Percentiles rank a stretch among this genome's conserved stretches.
Conservation (phyloP, 2,113 vertebrate species). For the Willisornis vidua region DNA sequence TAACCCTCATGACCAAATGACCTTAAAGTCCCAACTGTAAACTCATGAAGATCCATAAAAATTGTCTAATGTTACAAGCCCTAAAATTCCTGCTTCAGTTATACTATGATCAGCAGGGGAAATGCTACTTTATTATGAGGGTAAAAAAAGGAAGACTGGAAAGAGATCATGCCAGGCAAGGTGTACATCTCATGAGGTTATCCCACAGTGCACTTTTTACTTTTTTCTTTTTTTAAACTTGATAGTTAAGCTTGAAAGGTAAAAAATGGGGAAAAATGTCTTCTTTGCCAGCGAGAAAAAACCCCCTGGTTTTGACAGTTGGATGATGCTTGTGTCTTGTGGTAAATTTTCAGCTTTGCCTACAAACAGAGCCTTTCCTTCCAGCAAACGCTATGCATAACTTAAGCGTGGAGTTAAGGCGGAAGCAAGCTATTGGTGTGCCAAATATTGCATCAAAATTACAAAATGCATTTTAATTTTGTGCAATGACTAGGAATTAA, state of each 20-base stretch:
- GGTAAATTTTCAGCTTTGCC: constrained; percentile 67
- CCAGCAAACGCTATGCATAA: constrained; percentile 55
- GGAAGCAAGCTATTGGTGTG: constrained; percentile 56
- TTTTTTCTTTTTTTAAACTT: background rate
- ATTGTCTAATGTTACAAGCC: constrained; percentile 12
- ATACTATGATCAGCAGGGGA: background rate
- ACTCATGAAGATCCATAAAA: constrained; percentile 31
- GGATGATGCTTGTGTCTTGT: constrained; percentile 59
- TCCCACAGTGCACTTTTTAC: background rate
- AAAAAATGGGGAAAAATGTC: constrained; percentile 25
- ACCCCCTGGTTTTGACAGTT: constrained; percentile 42
- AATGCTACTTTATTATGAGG: background rate
- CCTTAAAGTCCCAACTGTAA: constrained; percentile 19
- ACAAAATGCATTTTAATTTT: constrained; percentile 69
- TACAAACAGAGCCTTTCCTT: constrained; percentile 64
- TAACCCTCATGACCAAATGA: constrained; percentile 43
- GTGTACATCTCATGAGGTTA: background rate
- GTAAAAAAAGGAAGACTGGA: background rate
- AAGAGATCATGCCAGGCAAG: background rate
- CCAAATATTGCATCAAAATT: constrained; percentile 69
- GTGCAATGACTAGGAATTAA: constrained; percentile 61
- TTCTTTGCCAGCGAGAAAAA: constrained; percentile 40
- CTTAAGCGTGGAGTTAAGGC: constrained; percentile 39
- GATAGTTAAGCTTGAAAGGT: constrained; percentile 18
- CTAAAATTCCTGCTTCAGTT: background rate